Evolutionary conservation across 2,797 vertebrate genomes (phyloP).

Genomic region (Emys orbicularis): DNA sequence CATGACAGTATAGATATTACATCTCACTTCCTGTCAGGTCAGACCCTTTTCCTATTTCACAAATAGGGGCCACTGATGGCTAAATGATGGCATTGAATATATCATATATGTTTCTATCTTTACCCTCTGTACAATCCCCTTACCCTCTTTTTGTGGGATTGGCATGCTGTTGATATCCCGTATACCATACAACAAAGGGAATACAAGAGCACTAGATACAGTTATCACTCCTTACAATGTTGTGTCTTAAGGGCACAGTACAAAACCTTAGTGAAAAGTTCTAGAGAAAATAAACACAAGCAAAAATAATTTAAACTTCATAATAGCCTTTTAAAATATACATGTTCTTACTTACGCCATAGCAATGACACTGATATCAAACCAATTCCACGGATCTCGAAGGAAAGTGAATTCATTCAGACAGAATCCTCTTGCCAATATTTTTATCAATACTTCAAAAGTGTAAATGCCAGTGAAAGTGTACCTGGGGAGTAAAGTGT

Average conservation of each 20-base stretch:
- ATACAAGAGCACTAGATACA: background rate
- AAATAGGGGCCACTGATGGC: background rate
- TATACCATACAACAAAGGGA: background rate
- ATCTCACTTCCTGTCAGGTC: background rate
- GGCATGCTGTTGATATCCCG: fast-evolving
- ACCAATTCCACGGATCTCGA: constrained; percentile 97
- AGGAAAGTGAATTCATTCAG: constrained; percentile 92
- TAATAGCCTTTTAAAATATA: background rate
- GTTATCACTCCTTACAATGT: background rate
- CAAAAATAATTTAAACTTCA: background rate
- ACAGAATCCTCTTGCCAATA: constrained; percentile 94
- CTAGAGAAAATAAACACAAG: fast-evolving
- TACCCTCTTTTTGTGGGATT: background rate
- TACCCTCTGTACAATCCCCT: background rate
- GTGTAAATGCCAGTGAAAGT: constrained; percentile 95
- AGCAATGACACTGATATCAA: constrained; percentile 93
- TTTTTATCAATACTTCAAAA: constrained; percentile 94
- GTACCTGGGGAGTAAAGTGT: constrained; percentile 80
- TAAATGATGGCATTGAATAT: too few relatives aligned
- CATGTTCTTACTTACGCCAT: constrained; percentile 90
- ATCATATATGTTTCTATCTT: background rate
- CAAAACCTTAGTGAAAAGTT: background rate
- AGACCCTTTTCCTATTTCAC: background rate
- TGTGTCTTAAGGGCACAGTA: background rate
- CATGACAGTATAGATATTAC: too few relatives aligned